Percentiles rank a stretch among this genome's conserved stretches.
phyloP scores from a whole-genome alignment of 1,140 invertebrate species.

The Drosophila mauritiana region DNA sequence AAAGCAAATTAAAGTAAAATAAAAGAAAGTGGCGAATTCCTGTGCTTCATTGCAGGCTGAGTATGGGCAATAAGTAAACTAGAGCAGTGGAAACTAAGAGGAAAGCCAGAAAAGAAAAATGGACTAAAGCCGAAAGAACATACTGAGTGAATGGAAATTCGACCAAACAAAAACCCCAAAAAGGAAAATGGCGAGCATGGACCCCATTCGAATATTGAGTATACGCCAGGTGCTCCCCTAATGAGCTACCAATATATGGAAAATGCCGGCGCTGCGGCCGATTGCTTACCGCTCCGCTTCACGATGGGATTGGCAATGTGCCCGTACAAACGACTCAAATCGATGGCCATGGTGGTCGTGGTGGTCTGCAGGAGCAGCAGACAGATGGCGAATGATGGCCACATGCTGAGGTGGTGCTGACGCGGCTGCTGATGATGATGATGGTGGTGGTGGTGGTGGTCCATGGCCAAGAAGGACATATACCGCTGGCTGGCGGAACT shows the following conservation, averaged over 20 bases:
- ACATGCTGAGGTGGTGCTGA: constrained; percentile 55
- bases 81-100: not conserved
- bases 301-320: constrained; percentile 79
- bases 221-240: constrained; percentile 25
- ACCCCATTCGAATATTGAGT: not conserved
- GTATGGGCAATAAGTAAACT: constrained; percentile 39
- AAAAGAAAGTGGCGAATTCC: constrained; percentile 10
- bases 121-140: not conserved
- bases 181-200: not conserved
- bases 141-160: not conserved
- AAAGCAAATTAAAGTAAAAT: not conserved
- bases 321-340: constrained; percentile 84
- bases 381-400: constrained; percentile 66
- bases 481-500: constrained; percentile 18
- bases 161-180: not conserved
- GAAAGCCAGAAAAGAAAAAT: constrained; percentile 3
- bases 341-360: constrained; percentile 75
- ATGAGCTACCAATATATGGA: constrained; percentile 30
- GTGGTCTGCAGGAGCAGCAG: constrained; percentile 61
- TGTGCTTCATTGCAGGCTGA: constrained; percentile 34
- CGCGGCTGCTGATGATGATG: not conserved
- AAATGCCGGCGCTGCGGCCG: constrained; percentile 21
- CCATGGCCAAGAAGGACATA: constrained; percentile 57
- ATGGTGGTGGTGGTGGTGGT: constrained; percentile 42
- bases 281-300: constrained; percentile 80